Conservation (phyloP, 1,140 invertebrate genomes). For the Bilobella aurantiaca region DNA sequence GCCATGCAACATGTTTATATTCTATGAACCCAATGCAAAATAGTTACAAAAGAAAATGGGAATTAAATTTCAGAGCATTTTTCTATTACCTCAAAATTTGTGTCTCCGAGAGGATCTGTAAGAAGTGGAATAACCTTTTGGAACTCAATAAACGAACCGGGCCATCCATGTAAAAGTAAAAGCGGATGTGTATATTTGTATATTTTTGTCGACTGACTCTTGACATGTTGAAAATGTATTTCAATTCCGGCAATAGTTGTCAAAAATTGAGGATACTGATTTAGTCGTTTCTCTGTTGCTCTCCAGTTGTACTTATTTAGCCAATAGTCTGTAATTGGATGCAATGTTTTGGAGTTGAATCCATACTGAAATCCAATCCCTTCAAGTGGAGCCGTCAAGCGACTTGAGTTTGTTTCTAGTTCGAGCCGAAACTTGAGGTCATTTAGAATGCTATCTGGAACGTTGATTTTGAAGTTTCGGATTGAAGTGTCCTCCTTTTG, state of each 20-base stretch:
- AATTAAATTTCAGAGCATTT: no score
- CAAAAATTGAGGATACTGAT: conserved; percentile 44
- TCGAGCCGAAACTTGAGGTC: conserved; percentile 53
- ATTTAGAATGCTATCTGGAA: conserved; percentile 40
- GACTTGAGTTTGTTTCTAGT: conserved; percentile 38
- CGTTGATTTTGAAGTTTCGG: conserved; percentile 28
- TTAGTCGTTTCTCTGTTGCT: conserved; percentile 42
- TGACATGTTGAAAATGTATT: conserved; percentile 39
- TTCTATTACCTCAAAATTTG: conserved; percentile 29
- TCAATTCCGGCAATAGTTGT: conserved; percentile 47
- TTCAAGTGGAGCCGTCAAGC: conserved; percentile 52
- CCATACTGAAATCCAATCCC: conserved; percentile 63
- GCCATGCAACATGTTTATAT: no score
- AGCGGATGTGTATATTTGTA: conserved; percentile 38
- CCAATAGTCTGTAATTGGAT: conserved; percentile 53
- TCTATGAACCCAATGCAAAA: no score
- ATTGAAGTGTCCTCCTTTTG: conserved; percentile 28
- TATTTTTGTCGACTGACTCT: conserved; percentile 23
- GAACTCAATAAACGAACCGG: conserved; percentile 76
- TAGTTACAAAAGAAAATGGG: no score
- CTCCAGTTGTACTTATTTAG: conserved; percentile 44
- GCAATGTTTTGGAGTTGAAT: conserved; percentile 58
- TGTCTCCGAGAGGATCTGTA: conserved; percentile 30
- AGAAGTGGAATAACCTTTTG: conserved; percentile 60
- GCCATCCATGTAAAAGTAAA: conserved; percentile 79